Evolutionary conservation across 2,113 vertebrate genomes (phyloP).

Genomic region (Polypterus senegalus): DNA sequence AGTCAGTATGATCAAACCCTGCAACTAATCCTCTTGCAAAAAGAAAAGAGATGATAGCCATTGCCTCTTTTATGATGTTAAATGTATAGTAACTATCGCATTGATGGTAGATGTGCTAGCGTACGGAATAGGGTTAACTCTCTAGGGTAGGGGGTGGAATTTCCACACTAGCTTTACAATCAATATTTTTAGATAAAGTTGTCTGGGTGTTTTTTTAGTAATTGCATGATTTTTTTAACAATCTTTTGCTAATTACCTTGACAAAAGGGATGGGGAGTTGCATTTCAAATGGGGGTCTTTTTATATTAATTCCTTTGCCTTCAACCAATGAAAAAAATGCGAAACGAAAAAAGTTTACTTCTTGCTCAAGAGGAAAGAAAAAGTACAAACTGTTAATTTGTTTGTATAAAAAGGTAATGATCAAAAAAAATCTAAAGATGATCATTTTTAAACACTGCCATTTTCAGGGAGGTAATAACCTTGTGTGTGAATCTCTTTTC

Average conservation of each 20-base stretch:
- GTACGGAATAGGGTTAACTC: slow-evolving; percentile 25
- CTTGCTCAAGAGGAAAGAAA: too few species aligned
- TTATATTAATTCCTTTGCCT: slow-evolving; percentile 43
- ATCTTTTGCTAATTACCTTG: slow-evolving; percentile 33
- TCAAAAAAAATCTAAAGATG: too few species aligned
- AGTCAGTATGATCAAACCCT: background rate
- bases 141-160: slow-evolving; percentile 14
- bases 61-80: slow-evolving; percentile 45
- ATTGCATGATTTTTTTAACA: slow-evolving; percentile 56
- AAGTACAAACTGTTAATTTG: too few species aligned
- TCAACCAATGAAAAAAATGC: slow-evolving; percentile 29
- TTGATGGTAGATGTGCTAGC: slow-evolving; percentile 25
- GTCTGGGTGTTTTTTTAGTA: slow-evolving; percentile 50
- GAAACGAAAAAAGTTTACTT: slow-evolving; percentile 6
- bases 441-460: slow-evolving; percentile 54
- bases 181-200: slow-evolving; percentile 43
- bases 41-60: slow-evolving; percentile 46
- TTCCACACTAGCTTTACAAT: slow-evolving; percentile 37
- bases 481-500: slow-evolving; percentile 28
- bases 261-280: slow-evolving; percentile 28
- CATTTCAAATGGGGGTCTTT: slow-evolving; percentile 39
- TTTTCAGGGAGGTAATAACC: slow-evolving; percentile 41
- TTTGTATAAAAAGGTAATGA: too few species aligned
- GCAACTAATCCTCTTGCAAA: slow-evolving; percentile 22
- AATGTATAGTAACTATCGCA: slow-evolving; percentile 34